A percentile compares a stretch with the other conserved stretches of the same genome.
Evolutionary conservation across 2,113 vertebrate species (phyloP).

Genomic region (Erinaceus europaeus): DNA sequence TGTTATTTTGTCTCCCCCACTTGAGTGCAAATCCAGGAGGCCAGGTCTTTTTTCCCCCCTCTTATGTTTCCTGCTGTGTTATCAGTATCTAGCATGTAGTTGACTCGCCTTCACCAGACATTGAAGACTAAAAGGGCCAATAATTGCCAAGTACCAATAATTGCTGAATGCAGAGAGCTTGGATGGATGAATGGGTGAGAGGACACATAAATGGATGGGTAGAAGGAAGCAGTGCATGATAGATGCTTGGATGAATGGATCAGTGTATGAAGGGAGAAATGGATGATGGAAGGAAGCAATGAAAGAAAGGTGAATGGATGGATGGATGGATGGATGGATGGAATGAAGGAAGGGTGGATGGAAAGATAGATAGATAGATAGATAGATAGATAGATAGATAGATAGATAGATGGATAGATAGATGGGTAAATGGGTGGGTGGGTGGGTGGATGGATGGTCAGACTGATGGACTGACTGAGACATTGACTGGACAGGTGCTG

Average conservation of each 20-base stretch:
- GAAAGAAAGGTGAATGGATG: not conserved
- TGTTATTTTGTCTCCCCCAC: not conserved
- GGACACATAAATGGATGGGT: too few species aligned
- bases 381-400: not conserved
- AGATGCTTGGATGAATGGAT: too few species aligned
- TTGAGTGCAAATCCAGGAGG: not conserved
- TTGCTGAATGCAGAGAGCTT: too few species aligned
- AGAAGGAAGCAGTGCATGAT: too few species aligned
- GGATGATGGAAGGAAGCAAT: too few species aligned
- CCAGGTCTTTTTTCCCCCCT: not conserved
- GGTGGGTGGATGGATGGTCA: not conserved
- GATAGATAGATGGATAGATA: not conserved
- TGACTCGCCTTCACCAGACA: not conserved
- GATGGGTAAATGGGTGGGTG: not conserved
- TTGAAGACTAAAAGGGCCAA: not conserved
- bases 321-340: not conserved
- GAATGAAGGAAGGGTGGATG: not conserved
- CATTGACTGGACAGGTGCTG: too few species aligned
- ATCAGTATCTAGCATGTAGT: too few species aligned
- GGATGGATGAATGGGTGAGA: too few species aligned
- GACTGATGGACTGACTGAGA: too few species aligned
- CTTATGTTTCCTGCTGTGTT: too few species aligned
- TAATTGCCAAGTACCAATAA: too few species aligned
- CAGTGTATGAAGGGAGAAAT: not conserved
- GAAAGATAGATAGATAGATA: not conserved